Percentiles rank a stretch among this genome's conserved stretches.
Conservation (phyloP, 1,140 invertebrate species). For the Trichomalopsis sarcophagae region DNA sequence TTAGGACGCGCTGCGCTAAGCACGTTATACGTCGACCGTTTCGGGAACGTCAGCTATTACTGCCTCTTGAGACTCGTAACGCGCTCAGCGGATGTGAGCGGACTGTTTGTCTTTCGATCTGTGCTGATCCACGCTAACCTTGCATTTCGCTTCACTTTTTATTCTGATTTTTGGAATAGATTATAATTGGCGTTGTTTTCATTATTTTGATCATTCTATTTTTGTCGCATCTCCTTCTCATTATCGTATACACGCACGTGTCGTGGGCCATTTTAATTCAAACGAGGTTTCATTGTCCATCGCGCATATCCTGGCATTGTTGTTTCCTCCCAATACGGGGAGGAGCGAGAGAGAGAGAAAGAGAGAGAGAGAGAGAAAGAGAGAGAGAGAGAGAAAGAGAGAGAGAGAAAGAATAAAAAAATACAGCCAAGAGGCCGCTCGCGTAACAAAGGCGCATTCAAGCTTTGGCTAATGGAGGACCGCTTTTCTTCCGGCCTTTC, state of each 20-base stretch:
- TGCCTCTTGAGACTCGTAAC: background rate
- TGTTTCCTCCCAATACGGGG: background rate
- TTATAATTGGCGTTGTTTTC: no score
- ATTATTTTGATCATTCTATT: no score
- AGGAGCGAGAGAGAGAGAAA: background rate
- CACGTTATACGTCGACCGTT: background rate
- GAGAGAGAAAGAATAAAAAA: background rate
- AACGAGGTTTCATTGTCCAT: background rate
- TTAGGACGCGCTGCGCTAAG: constrained; percentile 1
- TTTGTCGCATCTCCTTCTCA: background rate
- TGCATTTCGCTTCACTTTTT: background rate
- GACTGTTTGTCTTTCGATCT: background rate
- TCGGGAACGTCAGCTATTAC: background rate
- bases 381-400: background rate
- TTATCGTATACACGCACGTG: no score
- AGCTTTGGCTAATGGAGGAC: background rate
- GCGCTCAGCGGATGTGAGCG: background rate
- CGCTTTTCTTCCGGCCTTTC: constrained; percentile 16
- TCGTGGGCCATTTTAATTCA: background rate
- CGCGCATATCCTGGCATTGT: background rate
- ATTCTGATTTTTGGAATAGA: background rate
- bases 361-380: background rate
- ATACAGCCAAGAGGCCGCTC: background rate
- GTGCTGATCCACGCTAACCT: background rate
- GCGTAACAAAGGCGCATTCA: constrained; percentile 7